phyloP scores from a whole-genome alignment of 2,888 invertebrate genomes.

The Adelphocoris suturalis region DNA sequence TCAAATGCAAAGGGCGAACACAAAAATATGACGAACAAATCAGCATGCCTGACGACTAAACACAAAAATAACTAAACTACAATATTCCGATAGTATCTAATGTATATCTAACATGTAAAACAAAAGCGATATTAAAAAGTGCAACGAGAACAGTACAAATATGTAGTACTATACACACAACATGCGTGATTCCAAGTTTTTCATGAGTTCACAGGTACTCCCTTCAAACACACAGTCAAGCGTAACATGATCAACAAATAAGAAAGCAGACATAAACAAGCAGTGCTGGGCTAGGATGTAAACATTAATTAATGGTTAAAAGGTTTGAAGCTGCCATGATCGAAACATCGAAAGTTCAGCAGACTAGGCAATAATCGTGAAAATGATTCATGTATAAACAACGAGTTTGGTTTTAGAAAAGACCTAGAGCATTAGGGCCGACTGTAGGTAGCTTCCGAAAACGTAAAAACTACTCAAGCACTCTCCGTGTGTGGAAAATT shows the following conservation, averaged over 20 bases:
- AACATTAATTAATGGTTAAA: conserved; percentile 9
- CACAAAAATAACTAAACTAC: background rate
- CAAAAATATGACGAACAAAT: background rate
- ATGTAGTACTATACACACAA: background rate
- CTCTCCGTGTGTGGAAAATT: too few relatives aligned
- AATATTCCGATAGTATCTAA: too few relatives aligned
- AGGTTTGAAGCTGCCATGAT: conserved; percentile 37
- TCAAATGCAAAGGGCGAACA: background rate
- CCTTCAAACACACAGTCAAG: conserved; percentile 21
- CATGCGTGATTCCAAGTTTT: conserved; percentile 34
- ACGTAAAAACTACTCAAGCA: too few relatives aligned
- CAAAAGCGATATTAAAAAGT: background rate
- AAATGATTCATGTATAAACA: too few relatives aligned
- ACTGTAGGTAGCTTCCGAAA: too few relatives aligned
- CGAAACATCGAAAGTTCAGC: background rate
- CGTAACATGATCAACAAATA: conserved; percentile 40
- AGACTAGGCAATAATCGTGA: too few relatives aligned
- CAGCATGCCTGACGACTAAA: conserved; percentile 5
- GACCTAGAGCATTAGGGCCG: too few relatives aligned
- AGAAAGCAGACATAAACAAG: conserved; percentile 51
- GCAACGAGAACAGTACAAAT: conserved; percentile 4
- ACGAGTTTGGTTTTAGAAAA: too few relatives aligned
- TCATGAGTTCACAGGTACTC: conserved; percentile 29
- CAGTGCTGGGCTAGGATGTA: conserved; percentile 65
- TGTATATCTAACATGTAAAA: background rate